A percentile compares a stretch with the other conserved stretches of the same genome.
Evolutionary conservation across 2,888 invertebrate genomes (phyloP).

Genomic region (Lasioglossum marginatum): DNA sequence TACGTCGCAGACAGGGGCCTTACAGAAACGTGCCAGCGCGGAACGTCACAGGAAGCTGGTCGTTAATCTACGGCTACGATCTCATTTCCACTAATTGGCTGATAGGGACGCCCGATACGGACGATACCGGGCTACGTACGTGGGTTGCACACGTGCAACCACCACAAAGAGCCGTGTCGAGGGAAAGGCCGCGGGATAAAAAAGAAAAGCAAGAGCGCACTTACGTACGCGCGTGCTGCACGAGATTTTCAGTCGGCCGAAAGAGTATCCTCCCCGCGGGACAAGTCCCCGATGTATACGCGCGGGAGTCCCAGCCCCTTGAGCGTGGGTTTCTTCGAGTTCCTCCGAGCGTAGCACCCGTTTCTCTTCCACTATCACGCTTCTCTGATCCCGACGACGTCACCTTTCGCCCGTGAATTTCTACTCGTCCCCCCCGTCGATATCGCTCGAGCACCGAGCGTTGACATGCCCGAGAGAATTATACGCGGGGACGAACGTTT

Average conservation of each 20-base stretch:
- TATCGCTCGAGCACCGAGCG: constrained; percentile 13
- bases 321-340: constrained; percentile 22
- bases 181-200: constrained; percentile 31
- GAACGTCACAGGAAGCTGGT: constrained; percentile 73
- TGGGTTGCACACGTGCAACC: constrained; percentile 54
- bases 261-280: constrained; percentile 20
- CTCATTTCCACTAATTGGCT: constrained; percentile 82
- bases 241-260: constrained; percentile 53
- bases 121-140: constrained; percentile 64
- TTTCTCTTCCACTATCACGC: background rate
- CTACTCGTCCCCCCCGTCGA: constrained; percentile 8
- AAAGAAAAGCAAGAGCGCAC: constrained; percentile 42
- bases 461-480: constrained; percentile 21
- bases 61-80: constrained; percentile 80
- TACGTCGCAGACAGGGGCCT: constrained; percentile 44
- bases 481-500: background rate
- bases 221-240: constrained; percentile 51
- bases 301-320: background rate
- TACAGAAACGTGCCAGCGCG: constrained; percentile 70
- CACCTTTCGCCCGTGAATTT: constrained; percentile 31
- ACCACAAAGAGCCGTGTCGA: constrained; percentile 54
- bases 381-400: background rate
- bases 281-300: constrained; percentile 5
- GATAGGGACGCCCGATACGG: constrained; percentile 76
- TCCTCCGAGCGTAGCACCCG: constrained; percentile 5